These are phyloP conservation scores for Oreocharis arfaki DNA, from an alignment of 2,113 vertebrate species.

Conservation along the genomic window DNA sequence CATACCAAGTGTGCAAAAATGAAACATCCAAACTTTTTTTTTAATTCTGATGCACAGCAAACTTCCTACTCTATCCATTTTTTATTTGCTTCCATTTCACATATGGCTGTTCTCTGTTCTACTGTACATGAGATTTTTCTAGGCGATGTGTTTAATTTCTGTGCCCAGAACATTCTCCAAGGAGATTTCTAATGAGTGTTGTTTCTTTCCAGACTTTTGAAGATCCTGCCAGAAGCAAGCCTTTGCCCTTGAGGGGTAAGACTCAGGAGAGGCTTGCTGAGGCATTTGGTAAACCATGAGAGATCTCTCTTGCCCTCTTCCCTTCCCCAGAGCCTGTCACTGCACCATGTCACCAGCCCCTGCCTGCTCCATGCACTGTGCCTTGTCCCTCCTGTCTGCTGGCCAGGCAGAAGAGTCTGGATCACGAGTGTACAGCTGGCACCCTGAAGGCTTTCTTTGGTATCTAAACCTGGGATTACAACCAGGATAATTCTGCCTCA, in stretches of 20 bases:
- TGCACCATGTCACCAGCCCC: neutral
- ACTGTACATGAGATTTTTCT: neutral
- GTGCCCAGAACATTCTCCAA: neutral
- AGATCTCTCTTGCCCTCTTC: neutral
- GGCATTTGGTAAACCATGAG: accelerated
- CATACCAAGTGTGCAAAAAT: neutral
- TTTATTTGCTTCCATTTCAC: neutral
- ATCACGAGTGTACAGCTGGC: accelerated
- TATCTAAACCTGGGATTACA: neutral
- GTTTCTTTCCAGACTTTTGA: neutral
- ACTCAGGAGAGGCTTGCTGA: neutral
- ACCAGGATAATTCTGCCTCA: neutral
- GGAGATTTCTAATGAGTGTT: neutral
- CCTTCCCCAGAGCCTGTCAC: accelerated
- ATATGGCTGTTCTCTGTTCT: neutral
- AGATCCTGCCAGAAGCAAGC: neutral
- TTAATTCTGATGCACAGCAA: neutral
- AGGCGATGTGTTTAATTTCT: neutral
- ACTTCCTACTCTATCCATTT: neutral
- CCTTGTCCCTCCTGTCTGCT: neutral
- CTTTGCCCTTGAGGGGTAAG: neutral
- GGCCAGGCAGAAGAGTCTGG: neutral
- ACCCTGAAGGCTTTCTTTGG: neutral
- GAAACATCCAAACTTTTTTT: neutral
- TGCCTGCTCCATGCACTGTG: accelerated